A percentile compares a stretch with the other conserved stretches of the same genome.
These are phyloP conservation scores for Galeopterus variegatus DNA, from an alignment of 2,113 vertebrate genomes.

Conservation along the genomic window DNA sequence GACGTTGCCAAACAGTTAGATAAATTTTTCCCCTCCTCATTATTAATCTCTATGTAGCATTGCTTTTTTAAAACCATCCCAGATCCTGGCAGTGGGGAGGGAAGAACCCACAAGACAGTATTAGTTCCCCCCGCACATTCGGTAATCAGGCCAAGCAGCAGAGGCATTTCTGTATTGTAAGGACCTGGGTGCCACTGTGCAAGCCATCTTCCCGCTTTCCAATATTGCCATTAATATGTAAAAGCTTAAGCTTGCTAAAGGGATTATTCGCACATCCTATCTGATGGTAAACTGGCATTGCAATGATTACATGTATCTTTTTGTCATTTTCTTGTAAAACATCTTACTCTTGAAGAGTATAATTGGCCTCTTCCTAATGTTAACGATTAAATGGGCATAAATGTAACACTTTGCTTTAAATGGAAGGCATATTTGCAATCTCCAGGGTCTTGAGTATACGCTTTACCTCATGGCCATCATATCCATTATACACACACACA, in stretches of 20 bases:
- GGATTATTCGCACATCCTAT: constrained; percentile 91
- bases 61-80: constrained; percentile 52
- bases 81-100: background rate
- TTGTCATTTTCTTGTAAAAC: constrained; percentile 90
- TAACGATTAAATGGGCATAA: constrained; percentile 89
- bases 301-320: constrained; percentile 91
- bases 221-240: constrained; percentile 91
- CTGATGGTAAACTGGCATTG: constrained; percentile 90
- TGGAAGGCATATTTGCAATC: constrained; percentile 78
- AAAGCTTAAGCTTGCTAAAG: constrained; percentile 92
- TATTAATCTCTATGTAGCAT: constrained; percentile 66
- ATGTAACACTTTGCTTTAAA: constrained; percentile 78
- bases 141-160: constrained; percentile 60
- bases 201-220: constrained; percentile 84
- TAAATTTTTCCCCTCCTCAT: constrained; percentile 67
- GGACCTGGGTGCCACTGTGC: constrained; percentile 51
- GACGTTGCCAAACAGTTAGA: constrained; percentile 77
- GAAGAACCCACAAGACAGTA: constrained; percentile 21
- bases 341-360: constrained; percentile 89
- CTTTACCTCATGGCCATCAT: constrained; percentile 20
- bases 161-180: constrained; percentile 69
- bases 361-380: constrained; percentile 89
- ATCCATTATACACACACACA: background rate
- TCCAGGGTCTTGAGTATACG: constrained; percentile 76
- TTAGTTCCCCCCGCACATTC: constrained; percentile 29